Evolutionary conservation across 2,797 vertebrate species (phyloP).

Genomic region (Pipistrellus pygmaeus): DNA sequence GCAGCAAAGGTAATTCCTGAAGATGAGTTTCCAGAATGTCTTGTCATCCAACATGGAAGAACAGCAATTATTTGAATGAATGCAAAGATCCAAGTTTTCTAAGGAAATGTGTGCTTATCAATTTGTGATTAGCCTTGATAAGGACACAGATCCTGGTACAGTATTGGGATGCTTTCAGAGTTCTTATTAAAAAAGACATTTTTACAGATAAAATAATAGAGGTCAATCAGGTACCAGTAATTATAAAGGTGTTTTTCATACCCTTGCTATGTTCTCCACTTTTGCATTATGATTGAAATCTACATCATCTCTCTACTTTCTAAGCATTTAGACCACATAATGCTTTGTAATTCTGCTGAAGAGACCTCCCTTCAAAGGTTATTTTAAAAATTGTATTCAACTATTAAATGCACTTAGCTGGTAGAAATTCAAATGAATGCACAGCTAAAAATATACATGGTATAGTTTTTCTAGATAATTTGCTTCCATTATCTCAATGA

Average conservation of each 20-base stretch:
- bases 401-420: background rate
- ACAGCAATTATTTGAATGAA: background rate
- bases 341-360: background rate
- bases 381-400: constrained; percentile 54
- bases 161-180: background rate
- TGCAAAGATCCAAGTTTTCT: background rate
- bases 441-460: background rate
- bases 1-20: background rate
- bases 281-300: constrained; percentile 27
- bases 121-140: background rate
- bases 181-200: background rate
- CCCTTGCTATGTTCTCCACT: background rate
- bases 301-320: background rate
- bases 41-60: background rate
- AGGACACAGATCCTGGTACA: background rate
- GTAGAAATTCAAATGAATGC: background rate
- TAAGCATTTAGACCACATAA: background rate
- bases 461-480: constrained; percentile 11
- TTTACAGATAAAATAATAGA: constrained; percentile 17
- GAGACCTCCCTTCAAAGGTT: background rate
- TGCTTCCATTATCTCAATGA: background rate
- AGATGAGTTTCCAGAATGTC: background rate
- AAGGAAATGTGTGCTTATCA: background rate
- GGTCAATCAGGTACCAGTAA: background rate
- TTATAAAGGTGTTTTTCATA: background rate